phyloP scores from a whole-genome alignment of 2,113 vertebrate genomes.

The Motacilla alba region DNA sequence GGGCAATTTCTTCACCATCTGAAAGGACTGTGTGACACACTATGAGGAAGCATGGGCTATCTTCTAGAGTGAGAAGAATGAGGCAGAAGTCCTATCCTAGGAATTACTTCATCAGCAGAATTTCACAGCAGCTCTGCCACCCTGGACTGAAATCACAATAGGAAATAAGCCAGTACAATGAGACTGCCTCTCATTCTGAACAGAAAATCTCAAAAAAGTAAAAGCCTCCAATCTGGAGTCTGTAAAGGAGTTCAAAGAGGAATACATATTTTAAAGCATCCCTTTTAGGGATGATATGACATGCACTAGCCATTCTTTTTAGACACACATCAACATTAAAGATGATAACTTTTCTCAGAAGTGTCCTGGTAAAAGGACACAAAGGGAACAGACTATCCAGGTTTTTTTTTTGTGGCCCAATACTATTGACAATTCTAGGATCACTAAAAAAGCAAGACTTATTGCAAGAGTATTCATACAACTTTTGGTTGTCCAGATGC shows the following conservation, averaged over 20 bases:
- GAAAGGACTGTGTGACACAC: neutral
- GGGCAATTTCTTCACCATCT: neutral
- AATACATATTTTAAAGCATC: neutral
- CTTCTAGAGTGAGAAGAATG: neutral
- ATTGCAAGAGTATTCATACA: neutral
- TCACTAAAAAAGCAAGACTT: neutral
- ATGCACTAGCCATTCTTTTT: neutral
- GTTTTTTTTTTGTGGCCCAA: neutral
- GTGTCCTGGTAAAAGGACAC: neutral
- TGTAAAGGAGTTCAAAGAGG: neutral
- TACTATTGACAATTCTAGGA: neutral
- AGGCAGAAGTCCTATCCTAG: neutral
- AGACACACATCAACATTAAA: neutral
- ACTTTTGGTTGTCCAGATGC: neutral
- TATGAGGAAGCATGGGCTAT: fast-evolving
- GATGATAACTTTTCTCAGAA: neutral
- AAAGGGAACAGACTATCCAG: neutral
- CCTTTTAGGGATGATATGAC: neutral
- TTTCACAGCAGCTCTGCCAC: neutral
- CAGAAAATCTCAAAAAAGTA: neutral
- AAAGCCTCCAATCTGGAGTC: neutral
- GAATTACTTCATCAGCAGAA: neutral
- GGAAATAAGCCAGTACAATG: neutral
- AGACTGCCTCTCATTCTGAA: neutral
- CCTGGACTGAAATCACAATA: neutral